Conservation (phyloP, 2,888 invertebrate genomes). For the Sphecodes monilicornis region DNA sequence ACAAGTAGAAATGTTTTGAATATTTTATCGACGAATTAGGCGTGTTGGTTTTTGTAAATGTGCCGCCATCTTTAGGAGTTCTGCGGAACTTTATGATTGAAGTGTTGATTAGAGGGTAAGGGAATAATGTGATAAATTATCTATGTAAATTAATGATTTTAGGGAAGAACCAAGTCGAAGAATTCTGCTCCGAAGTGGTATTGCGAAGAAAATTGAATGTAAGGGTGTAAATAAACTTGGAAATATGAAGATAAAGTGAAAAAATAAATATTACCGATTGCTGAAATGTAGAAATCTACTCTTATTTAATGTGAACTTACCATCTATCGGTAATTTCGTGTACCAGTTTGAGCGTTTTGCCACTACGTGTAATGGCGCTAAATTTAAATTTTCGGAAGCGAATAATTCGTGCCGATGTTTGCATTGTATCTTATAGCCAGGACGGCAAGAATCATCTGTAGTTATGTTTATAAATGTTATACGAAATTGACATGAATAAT, state of each 20-base stretch:
- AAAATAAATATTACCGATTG: background rate
- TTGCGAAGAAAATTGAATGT: no score
- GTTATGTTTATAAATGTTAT: background rate
- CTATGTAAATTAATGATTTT: background rate
- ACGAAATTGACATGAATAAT: background rate
- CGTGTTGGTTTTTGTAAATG: background rate
- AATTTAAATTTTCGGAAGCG: background rate
- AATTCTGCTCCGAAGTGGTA: no score
- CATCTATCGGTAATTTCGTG: background rate
- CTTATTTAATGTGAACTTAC: background rate
- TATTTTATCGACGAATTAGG: background rate
- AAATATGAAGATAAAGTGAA: no score
- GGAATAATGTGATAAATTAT: background rate
- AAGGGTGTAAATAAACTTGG: no score
- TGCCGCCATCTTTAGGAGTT: background rate
- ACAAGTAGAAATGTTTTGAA: background rate
- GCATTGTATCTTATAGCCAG: background rate
- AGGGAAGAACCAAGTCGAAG: no score
- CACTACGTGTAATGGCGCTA: background rate
- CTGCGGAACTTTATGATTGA: background rate
- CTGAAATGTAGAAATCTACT: background rate
- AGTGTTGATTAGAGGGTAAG: background rate
- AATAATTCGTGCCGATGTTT: background rate
- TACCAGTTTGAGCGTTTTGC: background rate
- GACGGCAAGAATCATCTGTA: background rate